Evolutionary conservation across 2,113 vertebrate genomes (phyloP), one percentile per base, ranked within the genome.

Genomic region (Sorex araneus): DNA sequence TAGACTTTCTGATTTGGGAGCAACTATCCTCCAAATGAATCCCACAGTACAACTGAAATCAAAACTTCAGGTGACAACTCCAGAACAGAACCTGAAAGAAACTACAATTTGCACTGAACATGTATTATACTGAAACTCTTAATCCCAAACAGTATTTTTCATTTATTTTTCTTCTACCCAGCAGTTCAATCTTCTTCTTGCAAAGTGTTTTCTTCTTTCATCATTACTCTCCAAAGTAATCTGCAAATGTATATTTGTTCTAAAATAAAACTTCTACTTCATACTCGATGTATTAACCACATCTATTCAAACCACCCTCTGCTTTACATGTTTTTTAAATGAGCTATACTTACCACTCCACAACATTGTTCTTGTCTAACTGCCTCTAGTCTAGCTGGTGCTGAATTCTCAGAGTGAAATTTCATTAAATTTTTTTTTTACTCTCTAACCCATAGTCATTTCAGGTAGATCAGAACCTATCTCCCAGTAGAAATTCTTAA

Each of bases 121-220:
- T 69, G 8, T 47, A 54, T 93, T 76, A 84, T 30, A 67, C 19
- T 71, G 45, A 3, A 3, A 82, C 78, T 94, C n/a, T 81, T 90
- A 18, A 86, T 60, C 90, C 18, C 54, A 54, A 80, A 57, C 19
- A 75, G 6, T 67, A 67, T 82, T n/a, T 84, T 69, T 13, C 40
- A 45, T 21, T 11, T 5, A 19, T 81, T 27, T 19, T 60, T 50
- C 43, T 4, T 27, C 10, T 4, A 45, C 77, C 5, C 12, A 60
- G 34, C 36, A 70, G 63, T 28, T 15, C 8, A 8, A 57, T 43
- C 23, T 84, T 71, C 19, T 69, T 16, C 5, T 32, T 91, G 45
- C 4, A 75, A 21, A 50, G 16, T 7, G 28, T 30, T 89, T 15
- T 8, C n/a, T 25, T 70, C 9, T 43, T 54, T 87, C 9, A 34